Evolutionary conservation across 2,888 invertebrate species (phyloP).

Genomic region (Cinara cedri): DNA sequence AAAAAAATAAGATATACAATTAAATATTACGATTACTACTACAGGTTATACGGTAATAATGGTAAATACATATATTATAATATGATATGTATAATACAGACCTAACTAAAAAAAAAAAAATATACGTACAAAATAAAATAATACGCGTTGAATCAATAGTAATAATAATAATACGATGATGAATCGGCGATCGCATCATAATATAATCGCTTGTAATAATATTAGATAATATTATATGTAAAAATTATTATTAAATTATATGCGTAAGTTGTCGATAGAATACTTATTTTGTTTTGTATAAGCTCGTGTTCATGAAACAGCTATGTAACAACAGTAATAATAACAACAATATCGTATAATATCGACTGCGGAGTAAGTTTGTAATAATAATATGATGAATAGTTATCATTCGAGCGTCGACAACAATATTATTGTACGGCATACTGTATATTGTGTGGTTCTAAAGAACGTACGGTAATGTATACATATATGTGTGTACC

Average conservation of each 20-base stretch:
- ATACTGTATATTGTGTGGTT: constrained; percentile 18
- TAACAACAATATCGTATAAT: background rate
- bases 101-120: constrained; percentile 18
- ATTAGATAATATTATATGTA: too few species aligned
- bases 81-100: constrained; percentile 24
- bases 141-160: too few species aligned
- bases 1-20: too few species aligned
- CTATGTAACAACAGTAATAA: too few species aligned
- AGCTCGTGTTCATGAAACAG: constrained; percentile 3
- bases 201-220: too few species aligned
- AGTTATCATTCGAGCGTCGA: constrained; percentile 6
- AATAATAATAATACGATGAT: too few species aligned
- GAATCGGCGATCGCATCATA: background rate
- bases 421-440: background rate
- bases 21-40: constrained; percentile 25
- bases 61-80: too few species aligned
- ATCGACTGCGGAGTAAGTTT: too few species aligned
- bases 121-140: too few species aligned
- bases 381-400: background rate
- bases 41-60: constrained; percentile 15
- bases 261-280: background rate
- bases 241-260: too few species aligned
- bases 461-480: constrained; percentile 16
- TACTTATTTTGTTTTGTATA: background rate
- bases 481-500: too few species aligned